phyloP scores from a whole-genome alignment of 1,140 invertebrate genomes.

The Solen grandis region DNA sequence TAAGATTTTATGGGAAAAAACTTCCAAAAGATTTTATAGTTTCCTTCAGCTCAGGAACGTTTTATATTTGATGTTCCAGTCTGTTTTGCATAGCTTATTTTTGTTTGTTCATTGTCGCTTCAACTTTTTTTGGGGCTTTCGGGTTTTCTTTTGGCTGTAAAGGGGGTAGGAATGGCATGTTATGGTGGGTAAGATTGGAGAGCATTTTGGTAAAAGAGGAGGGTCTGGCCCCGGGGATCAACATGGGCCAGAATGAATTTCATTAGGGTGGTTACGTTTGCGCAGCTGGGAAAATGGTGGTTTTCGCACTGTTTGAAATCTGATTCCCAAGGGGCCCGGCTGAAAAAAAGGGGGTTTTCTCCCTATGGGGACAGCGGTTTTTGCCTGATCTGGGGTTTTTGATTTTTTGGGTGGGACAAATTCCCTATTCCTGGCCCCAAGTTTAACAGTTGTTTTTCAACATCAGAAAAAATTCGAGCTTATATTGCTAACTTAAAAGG shows the following conservation, averaged over 20 bases:
- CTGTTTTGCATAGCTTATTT: neutral
- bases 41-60: slow-evolving; percentile 39
- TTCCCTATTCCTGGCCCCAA: no score
- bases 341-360: slow-evolving; percentile 44
- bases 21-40: slow-evolving; percentile 41
- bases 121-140: neutral
- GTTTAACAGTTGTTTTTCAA: neutral
- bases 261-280: neutral
- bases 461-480: slow-evolving; percentile 21
- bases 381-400: slow-evolving; percentile 22
- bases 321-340: slow-evolving; percentile 37
- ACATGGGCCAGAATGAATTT: neutral
- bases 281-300: slow-evolving; percentile 8
- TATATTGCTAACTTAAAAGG: slow-evolving; percentile 30
- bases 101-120: slow-evolving; percentile 33
- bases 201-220: neutral
- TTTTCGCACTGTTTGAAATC: slow-evolving; percentile 13
- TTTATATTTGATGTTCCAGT: slow-evolving; percentile 3
- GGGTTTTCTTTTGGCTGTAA: no score
- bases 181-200: neutral
- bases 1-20: slow-evolving; percentile 30
- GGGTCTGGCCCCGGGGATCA: neutral
- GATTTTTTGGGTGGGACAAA: neutral
- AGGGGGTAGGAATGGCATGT: neutral
- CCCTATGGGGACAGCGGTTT: slow-evolving; percentile 42